These are phyloP conservation scores for Abscondita cerata DNA, from an alignment of 2,888 invertebrate species.

Conservation along the genomic window DNA sequence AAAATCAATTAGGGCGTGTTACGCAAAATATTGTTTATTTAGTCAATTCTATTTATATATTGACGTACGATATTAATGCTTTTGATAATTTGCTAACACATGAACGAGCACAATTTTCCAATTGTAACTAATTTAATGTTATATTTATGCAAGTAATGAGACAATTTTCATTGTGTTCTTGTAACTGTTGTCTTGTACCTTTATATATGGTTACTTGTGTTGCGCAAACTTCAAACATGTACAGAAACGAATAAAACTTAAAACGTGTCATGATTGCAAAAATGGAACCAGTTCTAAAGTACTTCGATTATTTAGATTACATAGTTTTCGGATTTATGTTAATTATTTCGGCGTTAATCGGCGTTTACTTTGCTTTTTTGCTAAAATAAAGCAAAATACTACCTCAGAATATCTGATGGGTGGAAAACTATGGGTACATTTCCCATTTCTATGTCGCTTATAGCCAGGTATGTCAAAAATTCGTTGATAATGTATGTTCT, in stretches of 20 bases:
- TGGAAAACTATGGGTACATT: constrained; percentile 79
- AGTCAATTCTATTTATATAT: constrained; percentile 2
- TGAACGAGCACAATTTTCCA: constrained; percentile 46
- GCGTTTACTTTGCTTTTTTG: constrained; percentile 76
- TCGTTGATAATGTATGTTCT: too few species aligned
- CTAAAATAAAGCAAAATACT: constrained; percentile 71
- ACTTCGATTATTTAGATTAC: constrained; percentile 70
- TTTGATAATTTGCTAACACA: constrained; percentile 32
- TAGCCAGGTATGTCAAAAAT: constrained; percentile 70
- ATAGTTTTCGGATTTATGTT: constrained; percentile 72
- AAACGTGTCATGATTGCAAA: constrained; percentile 18
- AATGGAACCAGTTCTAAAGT: constrained; percentile 46
- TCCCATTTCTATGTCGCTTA: constrained; percentile 79
- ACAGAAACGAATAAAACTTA: constrained; percentile 9
- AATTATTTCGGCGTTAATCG: constrained; percentile 69
- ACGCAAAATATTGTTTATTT: not conserved
- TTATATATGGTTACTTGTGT: constrained; percentile 1
- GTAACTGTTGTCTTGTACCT: constrained; percentile 31
- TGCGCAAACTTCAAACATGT: not conserved
- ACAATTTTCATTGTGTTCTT: constrained; percentile 43
- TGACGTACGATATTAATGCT: constrained; percentile 15
- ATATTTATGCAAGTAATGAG: constrained; percentile 48
- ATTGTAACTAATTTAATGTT: constrained; percentile 50
- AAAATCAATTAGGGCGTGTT: too few species aligned
- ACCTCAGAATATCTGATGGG: constrained; percentile 77